Percentiles rank a stretch among this genome's conserved stretches.
These are phyloP conservation scores for Apomyelois bistriatella DNA, from an alignment of 2,888 invertebrate species.

Conservation along the genomic window DNA sequence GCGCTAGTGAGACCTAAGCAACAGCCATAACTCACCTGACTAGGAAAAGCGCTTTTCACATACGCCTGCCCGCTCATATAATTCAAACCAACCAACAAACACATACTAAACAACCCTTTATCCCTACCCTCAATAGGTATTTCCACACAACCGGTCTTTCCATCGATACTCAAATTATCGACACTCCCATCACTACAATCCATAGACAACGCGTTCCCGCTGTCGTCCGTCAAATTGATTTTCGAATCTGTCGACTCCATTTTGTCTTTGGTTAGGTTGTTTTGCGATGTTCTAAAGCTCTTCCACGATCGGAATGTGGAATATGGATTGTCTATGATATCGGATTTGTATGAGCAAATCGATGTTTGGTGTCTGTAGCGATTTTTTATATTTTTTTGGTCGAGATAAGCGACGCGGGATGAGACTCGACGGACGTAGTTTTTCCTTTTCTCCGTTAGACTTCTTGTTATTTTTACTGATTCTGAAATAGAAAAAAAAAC, in stretches of 20 bases:
- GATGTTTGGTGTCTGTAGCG: constrained; percentile 64
- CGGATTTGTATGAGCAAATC: constrained; percentile 61
- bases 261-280: constrained; percentile 46
- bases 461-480: constrained; percentile 74
- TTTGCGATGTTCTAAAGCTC: constrained; percentile 64
- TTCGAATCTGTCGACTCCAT: constrained; percentile 56
- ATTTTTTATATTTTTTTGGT: constrained; percentile 47
- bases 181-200: constrained; percentile 43
- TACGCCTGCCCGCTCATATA: constrained; percentile 83
- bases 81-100: constrained; percentile 84
- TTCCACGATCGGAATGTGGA: constrained; percentile 72
- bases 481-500: constrained; percentile 39
- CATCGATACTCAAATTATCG: constrained; percentile 58
- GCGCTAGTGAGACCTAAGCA: no score
- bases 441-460: constrained; percentile 82
- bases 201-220: constrained; percentile 51
- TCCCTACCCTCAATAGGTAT: constrained; percentile 61
- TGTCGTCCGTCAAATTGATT: constrained; percentile 54
- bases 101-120: constrained; percentile 82
- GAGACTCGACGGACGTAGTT: constrained; percentile 83
- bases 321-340: constrained; percentile 56
- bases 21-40: constrained; percentile 80
- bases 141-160: constrained; percentile 64
- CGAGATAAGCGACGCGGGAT: constrained; percentile 72
- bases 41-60: constrained; percentile 85